A percentile compares a stretch with the other conserved stretches of the same genome.
These are phyloP conservation scores for Pristionchus exspectatus DNA, from an alignment of 2,888 invertebrate genomes.

Conservation along the genomic window DNA sequence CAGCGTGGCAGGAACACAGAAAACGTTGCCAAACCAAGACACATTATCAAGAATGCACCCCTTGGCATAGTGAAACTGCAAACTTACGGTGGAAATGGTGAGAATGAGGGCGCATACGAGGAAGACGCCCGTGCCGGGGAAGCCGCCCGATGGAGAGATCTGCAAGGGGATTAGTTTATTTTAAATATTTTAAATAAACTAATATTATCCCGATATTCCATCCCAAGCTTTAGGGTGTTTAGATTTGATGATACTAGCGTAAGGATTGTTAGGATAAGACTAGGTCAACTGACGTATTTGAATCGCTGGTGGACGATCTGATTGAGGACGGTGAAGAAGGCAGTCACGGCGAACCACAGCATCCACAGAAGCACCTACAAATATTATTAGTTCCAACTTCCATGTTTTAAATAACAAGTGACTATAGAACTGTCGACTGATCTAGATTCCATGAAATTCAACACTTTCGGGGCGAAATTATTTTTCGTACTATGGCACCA, in stretches of 20 bases:
- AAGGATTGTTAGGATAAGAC: not conserved
- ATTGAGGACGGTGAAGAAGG: conserved; percentile 64
- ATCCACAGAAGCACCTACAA: conserved; percentile 48
- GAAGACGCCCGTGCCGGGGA: conserved; percentile 56
- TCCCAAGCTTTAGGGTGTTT: too few species aligned
- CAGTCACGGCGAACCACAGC: conserved; percentile 60
- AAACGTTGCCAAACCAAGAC: too few species aligned
- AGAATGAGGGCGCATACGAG: conserved; percentile 58
- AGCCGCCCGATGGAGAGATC: conserved; percentile 59
- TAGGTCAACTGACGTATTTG: conserved; percentile 61
- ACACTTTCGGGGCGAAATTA: too few species aligned
- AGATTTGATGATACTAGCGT: too few species aligned
- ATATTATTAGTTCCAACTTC: too few species aligned
- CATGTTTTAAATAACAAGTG: too few species aligned
- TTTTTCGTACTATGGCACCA: too few species aligned
- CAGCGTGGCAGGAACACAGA: too few species aligned
- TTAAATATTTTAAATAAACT: too few species aligned
- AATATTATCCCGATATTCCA: too few species aligned
- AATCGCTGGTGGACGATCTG: conserved; percentile 65
- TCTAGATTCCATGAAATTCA: too few species aligned
- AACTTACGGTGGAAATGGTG: conserved; percentile 38
- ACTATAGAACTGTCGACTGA: too few species aligned
- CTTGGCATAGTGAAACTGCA: not conserved
- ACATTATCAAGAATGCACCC: not conserved
- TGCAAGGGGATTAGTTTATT: not conserved